Evolutionary conservation across 2,888 invertebrate genomes (phyloP).

Genomic region (Drosophila falleni): DNA sequence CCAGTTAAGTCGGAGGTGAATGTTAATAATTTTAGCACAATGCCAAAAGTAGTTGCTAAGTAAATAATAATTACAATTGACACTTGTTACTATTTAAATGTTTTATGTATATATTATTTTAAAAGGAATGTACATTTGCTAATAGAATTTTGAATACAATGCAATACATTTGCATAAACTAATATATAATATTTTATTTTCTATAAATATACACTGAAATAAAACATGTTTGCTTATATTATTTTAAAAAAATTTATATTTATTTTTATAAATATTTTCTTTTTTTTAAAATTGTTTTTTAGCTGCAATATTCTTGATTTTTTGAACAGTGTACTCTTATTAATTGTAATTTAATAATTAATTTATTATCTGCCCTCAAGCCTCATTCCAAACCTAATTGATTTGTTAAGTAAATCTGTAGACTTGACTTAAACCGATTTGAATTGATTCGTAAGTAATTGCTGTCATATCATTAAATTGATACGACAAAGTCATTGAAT

Average conservation of each 20-base stretch:
- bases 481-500: conserved; percentile 59
- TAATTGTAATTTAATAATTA: background rate
- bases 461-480: conserved; percentile 46
- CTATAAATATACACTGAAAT: too few species aligned
- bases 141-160: background rate
- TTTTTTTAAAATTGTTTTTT: too few species aligned
- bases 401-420: conserved; percentile 20
- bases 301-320: too few species aligned
- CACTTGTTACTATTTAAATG: conserved; percentile 6
- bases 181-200: background rate
- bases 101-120: conserved; percentile 1
- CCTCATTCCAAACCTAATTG: conserved; percentile 16
- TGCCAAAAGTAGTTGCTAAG: conserved; percentile 17
- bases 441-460: conserved; percentile 41
- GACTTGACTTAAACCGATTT: conserved; percentile 23
- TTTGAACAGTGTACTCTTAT: background rate
- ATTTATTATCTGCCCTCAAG: conserved; percentile 11
- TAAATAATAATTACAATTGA: conserved; percentile 10
- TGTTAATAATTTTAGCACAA: conserved; percentile 19
- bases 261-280: too few species aligned
- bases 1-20: conserved; percentile 19
- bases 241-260: too few species aligned
- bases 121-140: conserved; percentile 9
- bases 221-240: too few species aligned
- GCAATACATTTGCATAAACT: conserved; percentile 1